Evolutionary conservation across 2,113 vertebrate genomes (phyloP), one percentile per base, ranked within the genome.

Genomic region (Pelecanoides urinatrix): DNA sequence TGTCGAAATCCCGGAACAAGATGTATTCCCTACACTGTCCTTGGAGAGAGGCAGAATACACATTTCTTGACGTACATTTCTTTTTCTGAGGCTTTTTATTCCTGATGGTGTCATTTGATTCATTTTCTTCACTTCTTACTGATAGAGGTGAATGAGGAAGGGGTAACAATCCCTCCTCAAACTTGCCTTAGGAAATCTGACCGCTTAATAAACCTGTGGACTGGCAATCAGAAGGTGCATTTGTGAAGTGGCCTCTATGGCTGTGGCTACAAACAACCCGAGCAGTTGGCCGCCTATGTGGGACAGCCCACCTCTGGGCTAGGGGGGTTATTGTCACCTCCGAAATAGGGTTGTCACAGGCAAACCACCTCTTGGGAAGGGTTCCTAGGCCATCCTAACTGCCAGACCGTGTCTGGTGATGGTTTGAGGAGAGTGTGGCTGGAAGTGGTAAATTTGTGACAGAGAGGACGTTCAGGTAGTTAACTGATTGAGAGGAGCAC

Each of bases 321-420:
- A 20, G 20, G 2, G 23, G 14, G 32, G 13, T 32, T 67, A 22
- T 27, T 0, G 0, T 62, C 45, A 56, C 36, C 44, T 88, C 30
- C 34, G 44, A 27, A 80, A 45, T 7, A 66, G 36, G 30, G 27
- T 80, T 23, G 30, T 73, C 65, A 20, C 11, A 56, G 62, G 19
- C 0, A 0, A 76, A 34, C 19, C 3, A 21, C 23, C 26, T 68
- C 62, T 47, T 52, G 26, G 17, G 19, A 45, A 55, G 29, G 11
- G 23, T 73, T 58, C 44, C 8, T 52, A 34, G 40, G 50, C 16
- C 9, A 15, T 84, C 50, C 50, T 53, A 74, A 62, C 26, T 91
- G 40, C 47, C 56, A 61, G 16, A 42, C 27, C 3, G 0, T 78
- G 7, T 59, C 66, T 74, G 42, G 19, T 70, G 63, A 21, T 29